Conservation (phyloP, 2,888 invertebrate genomes). For the Tillus elongatus region DNA sequence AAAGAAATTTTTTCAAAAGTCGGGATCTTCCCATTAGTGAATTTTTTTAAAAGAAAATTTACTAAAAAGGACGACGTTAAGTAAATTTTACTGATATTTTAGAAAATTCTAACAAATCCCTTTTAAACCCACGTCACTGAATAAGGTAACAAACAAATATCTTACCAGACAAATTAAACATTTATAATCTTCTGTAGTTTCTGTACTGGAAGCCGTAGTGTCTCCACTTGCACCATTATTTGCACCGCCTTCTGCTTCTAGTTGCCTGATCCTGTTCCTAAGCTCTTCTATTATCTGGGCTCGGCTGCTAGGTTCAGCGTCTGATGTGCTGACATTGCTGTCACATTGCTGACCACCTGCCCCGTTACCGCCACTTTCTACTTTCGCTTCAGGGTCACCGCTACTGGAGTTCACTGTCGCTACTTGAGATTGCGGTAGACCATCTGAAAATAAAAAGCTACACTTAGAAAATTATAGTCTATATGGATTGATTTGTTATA, state of each 20-base stretch:
- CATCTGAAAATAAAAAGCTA: too few species aligned
- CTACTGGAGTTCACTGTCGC: constrained; percentile 42
- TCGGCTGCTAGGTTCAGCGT: constrained; percentile 41
- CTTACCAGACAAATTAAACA: constrained; percentile 69
- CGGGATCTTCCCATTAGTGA: too few species aligned
- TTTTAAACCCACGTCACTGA: too few species aligned
- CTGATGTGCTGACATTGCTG: constrained; percentile 43
- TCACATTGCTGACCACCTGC: constrained; percentile 37
- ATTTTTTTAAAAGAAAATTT: too few species aligned
- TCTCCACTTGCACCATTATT: constrained; percentile 29
- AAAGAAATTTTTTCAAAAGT: too few species aligned
- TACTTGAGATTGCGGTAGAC: constrained; percentile 6
- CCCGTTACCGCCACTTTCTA: constrained; percentile 30
- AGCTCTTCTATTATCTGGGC: constrained; percentile 49
- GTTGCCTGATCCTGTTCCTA: constrained; percentile 47
- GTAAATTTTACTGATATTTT: too few species aligned
- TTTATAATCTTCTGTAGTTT: constrained; percentile 51
- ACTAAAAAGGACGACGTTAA: too few species aligned
- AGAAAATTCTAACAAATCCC: too few species aligned
- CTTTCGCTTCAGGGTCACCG: constrained; percentile 39
- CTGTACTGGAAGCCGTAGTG: constrained; percentile 29
- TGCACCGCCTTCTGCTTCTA: constrained; percentile 45
- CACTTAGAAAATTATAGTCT: too few species aligned
- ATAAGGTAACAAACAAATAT: constrained; percentile 21
- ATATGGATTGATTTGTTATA: too few species aligned